Base-by-base conservation (phyloP, 2,113 vertebrate species). In the Erythrocebus patas region DNA sequence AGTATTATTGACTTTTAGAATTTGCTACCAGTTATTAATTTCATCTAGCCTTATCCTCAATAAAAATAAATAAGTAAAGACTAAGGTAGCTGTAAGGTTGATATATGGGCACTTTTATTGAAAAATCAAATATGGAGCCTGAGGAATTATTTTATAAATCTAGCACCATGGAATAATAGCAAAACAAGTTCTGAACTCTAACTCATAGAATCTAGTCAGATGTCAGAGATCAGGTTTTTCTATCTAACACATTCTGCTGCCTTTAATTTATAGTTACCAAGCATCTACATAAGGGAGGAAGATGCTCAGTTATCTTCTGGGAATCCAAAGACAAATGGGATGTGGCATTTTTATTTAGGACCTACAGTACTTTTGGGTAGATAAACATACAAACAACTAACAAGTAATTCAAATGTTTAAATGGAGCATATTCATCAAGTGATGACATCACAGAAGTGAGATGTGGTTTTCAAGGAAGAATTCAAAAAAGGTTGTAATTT, bases 11-110 rank as follows among this genome's bases (percentile, higher is more conserved):
- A 92, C 73, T 95, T 88, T 94, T 59, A 30, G 64, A 93, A 93
- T 95, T 82, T 75, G 43, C 52, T 75, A 52, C 27, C 32, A 10
- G 16, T 55, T 83, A 91, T 38, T 30, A 91, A 82, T 73, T 93
- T 86, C 70, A 83, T 94, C 45, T 20, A 83, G 27, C 0, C 40
- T 79, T 93, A 81, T 55, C 73, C 8, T 85, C 30, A 88, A 72
- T 93, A 91, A 75, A 97, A 94, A 96, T 92, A 96, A 83, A 93
- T 57, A 91, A 94, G 64, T 57, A 92, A 45, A 43, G 3, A 76
- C 5, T 45, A 82, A 59, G 81, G 27, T 20, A 86, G 20, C n/a
- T 78, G 11, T 88, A 72, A 75, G 30, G 16, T 18, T 97, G 48
- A 92, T 8, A 32, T 61, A 75, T 23, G n/a, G 55, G 1, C 8